These are phyloP conservation scores for Acanthacorydalis orientalis DNA, from an alignment of 2,888 invertebrate species.

Conservation along the genomic window DNA sequence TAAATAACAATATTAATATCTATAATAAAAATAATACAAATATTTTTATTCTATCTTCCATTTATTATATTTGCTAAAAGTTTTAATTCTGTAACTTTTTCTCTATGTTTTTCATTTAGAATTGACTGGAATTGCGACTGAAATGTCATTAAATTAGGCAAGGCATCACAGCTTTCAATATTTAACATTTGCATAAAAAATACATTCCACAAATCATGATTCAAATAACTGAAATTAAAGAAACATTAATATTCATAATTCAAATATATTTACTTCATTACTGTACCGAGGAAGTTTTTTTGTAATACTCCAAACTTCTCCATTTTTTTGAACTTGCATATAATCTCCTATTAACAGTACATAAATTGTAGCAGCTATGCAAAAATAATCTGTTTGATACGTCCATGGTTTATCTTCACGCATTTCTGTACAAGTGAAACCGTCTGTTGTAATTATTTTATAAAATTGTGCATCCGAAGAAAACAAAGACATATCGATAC, in stretches of 20 bases:
- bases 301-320: conserved; percentile 21
- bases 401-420: conserved; percentile 80
- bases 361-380: conserved; percentile 75
- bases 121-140: conserved; percentile 1
- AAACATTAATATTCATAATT: conserved; percentile 2
- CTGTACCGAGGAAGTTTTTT: conserved; percentile 19
- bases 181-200: conserved; percentile 71
- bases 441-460: conserved; percentile 56
- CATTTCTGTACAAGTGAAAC: conserved; percentile 83
- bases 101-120: conserved; percentile 2
- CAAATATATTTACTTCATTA: neutral
- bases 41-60: conserved; percentile 2
- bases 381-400: conserved; percentile 84
- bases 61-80: conserved; percentile 4
- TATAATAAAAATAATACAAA: neutral
- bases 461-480: conserved; percentile 62
- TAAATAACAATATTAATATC: neutral
- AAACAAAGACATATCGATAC: conserved; percentile 81
- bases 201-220: conserved; percentile 56
- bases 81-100: conserved; percentile 2
- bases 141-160: conserved; percentile 44
- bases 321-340: conserved; percentile 43
- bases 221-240: conserved; percentile 41
- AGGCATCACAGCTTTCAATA: conserved; percentile 54
- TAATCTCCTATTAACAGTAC: conserved; percentile 77